A percentile compares a stretch with the other conserved stretches of the same genome.
Conservation (phyloP, 2,888 invertebrate genomes). For the Caradrina clavipalpis region DNA sequence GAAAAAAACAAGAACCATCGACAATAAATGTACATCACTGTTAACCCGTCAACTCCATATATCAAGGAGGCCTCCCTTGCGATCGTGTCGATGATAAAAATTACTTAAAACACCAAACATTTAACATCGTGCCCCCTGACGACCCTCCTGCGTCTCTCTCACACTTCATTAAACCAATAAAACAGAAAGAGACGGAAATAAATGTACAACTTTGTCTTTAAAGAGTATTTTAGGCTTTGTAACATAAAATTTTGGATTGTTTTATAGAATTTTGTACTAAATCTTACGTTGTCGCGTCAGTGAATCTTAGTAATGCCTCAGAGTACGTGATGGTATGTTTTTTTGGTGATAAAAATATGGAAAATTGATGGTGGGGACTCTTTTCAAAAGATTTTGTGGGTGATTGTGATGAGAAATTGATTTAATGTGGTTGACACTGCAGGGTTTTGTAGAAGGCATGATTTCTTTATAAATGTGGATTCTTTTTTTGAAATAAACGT, state of each 20-base stretch:
- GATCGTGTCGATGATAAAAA: slow-evolving; percentile 90
- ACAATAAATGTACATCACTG: slow-evolving; percentile 78
- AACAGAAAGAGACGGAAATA: slow-evolving; percentile 65
- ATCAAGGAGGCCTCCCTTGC: slow-evolving; percentile 85
- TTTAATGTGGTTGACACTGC: slow-evolving; percentile 63
- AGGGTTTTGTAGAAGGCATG: slow-evolving; percentile 34
- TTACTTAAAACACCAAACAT: slow-evolving; percentile 90
- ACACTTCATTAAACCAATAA: slow-evolving; percentile 54
- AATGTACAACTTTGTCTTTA: slow-evolving; percentile 58
- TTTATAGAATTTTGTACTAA: slow-evolving; percentile 73
- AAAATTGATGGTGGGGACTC: slow-evolving; percentile 77
- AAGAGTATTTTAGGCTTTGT: slow-evolving; percentile 70
- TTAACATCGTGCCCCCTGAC: slow-evolving; percentile 84
- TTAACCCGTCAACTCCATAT: slow-evolving; percentile 84
- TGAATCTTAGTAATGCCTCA: slow-evolving; percentile 80
- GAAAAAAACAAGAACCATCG: slow-evolving; percentile 64
- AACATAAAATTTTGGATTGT: slow-evolving; percentile 69
- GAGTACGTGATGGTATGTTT: slow-evolving; percentile 81
- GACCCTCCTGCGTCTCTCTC: slow-evolving; percentile 76
- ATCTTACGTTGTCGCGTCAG: slow-evolving; percentile 82
- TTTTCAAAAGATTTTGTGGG: slow-evolving; percentile 64
- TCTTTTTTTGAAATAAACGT: slow-evolving; percentile 4
- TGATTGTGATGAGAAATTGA: slow-evolving; percentile 76
- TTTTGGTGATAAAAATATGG: slow-evolving; percentile 80
- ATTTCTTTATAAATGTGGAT: slow-evolving; percentile 39